Evolutionary conservation across 1,140 invertebrate species (phyloP).

Genomic region (Drosophila lowei): DNA sequence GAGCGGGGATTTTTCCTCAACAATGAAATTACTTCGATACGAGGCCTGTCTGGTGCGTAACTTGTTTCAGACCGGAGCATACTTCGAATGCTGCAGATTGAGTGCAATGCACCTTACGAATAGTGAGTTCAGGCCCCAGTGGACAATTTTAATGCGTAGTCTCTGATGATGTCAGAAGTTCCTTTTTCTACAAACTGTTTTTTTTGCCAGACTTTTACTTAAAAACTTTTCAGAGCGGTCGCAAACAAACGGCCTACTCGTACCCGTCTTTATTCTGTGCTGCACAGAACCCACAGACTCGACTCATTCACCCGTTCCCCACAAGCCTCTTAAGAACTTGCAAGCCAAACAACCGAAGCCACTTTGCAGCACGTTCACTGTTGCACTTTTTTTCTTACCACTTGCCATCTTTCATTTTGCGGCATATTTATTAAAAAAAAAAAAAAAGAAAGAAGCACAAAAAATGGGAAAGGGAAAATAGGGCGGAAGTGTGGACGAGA

Average conservation of each 20-base stretch:
- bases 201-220: constrained; percentile 55
- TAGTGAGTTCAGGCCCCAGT: constrained; percentile 30
- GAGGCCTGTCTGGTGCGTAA: not conserved
- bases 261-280: constrained; percentile 12
- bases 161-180: constrained; percentile 7
- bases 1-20: constrained; percentile 22
- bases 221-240: constrained; percentile 49
- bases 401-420: constrained; percentile 66
- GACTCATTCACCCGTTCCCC: constrained; percentile 28
- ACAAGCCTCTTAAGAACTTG: constrained; percentile 65
- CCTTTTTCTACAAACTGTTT: constrained; percentile 55
- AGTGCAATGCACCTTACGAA: constrained; percentile 18
- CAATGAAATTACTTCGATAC: constrained; percentile 13
- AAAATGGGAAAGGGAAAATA: constrained; percentile 14
- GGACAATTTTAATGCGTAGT: constrained; percentile 35
- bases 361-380: constrained; percentile 72
- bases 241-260: constrained; percentile 43
- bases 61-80: not conserved
- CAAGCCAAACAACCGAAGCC: constrained; percentile 60
- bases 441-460: constrained; percentile 49
- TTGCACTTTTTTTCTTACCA: constrained; percentile 66
- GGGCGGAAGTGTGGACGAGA: not conserved
- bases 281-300: constrained; percentile 8
- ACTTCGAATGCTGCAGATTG: not conserved
- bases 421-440: constrained; percentile 70